These are phyloP conservation scores for Lithobates sylvaticus DNA, from an alignment of 2,797 vertebrate genomes.

Conservation along the genomic window DNA sequence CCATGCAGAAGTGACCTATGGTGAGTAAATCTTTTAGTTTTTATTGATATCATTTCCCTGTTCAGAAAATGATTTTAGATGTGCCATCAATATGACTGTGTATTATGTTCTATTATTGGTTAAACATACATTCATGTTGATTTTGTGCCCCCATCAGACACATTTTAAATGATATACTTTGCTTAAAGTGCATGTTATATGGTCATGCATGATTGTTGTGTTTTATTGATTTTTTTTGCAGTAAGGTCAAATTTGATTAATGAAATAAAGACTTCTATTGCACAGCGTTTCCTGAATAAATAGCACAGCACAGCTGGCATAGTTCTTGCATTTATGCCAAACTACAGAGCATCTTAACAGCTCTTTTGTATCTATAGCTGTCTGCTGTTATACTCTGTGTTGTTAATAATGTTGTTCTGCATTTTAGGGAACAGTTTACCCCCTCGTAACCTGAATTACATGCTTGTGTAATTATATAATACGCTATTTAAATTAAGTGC, in stretches of 20 bases:
- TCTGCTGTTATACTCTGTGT: slow-evolving; percentile 8
- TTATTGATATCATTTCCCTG: background rate
- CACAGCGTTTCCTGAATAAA: slow-evolving; percentile 30
- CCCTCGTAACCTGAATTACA: background rate
- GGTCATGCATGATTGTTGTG: background rate
- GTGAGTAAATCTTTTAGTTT: slow-evolving; percentile 29
- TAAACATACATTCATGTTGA: too few species aligned
- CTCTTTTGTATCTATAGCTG: slow-evolving; percentile 21
- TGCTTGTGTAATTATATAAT: background rate
- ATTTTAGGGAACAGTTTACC: background rate
- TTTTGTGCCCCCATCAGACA: background rate
- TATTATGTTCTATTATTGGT: background rate
- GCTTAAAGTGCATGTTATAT: background rate
- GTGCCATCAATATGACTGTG: background rate
- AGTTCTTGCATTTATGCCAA: slow-evolving; percentile 40
- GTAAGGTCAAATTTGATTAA: background rate
- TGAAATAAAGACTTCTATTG: background rate
- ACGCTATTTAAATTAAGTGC: background rate
- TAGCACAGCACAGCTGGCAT: slow-evolving; percentile 39
- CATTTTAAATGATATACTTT: background rate
- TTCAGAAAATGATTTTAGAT: background rate
- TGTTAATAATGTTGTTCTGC: slow-evolving; percentile 12
- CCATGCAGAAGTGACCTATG: slow-evolving; percentile 51
- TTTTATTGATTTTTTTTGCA: background rate
- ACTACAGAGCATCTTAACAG: slow-evolving; percentile 10